Base-by-base conservation (phyloP, 2,113 vertebrate species). In the Hymenochirus boettgeri region DNA sequence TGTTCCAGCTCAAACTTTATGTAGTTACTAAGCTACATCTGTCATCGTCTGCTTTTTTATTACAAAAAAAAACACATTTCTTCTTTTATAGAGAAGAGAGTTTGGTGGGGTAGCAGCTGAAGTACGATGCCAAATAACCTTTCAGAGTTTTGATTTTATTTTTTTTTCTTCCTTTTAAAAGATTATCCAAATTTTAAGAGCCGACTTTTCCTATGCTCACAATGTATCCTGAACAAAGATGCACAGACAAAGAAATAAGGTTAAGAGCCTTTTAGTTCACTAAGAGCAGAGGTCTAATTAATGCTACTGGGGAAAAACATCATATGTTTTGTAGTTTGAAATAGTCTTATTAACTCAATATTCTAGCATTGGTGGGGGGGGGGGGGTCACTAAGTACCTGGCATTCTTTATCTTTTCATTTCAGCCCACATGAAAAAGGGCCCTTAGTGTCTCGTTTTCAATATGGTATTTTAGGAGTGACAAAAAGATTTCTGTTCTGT, bases 241-340 rank as follows among this genome's bases (percentile, higher is more conserved):
- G 67, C 29, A 57, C 67, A 52, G 62, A 29, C 47, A 57, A 47
- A 42, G 31, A 26, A 56, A 59, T 35, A 52, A 70, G 33, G 18
- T 63, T 62, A 64, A 70, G 47, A 33, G 13, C 37, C 73, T 75
- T 50, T 61, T 61, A 56, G 39, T 65, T 35, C 45, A 64, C 22
- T 33, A 65, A 61, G 69, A 71, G n/a, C 67, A 42, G 62, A 73
- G 65, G 71, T 56, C 74, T 72, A 75, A 75, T 74, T 76, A 71
- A 56, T 65, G 24, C 58, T 61, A 57, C 31, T n/a, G 37, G 50
- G 24, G 18, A 9, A 57, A 56, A 18, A 55, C 31, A 53, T 59
- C 22, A 57, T 61, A 66, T 66, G 39, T 56, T 56, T 57, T 65
- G 47, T 57, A 29, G 53, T 39, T 50, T 48, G 65, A 70, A 70